Evolutionary conservation across 2,888 invertebrate species (phyloP).

Genomic region (Yponomeuta plumbellus): DNA sequence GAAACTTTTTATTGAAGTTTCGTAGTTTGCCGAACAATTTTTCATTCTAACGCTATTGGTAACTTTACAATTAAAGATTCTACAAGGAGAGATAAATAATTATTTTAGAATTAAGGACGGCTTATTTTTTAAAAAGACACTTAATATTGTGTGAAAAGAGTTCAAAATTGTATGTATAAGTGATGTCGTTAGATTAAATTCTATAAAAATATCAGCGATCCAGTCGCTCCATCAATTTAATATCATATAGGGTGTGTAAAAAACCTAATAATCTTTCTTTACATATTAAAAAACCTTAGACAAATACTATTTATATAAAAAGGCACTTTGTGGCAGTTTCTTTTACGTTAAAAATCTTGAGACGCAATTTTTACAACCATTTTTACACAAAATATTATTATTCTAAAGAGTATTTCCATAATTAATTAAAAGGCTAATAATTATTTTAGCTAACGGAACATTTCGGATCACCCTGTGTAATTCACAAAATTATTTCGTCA

Average conservation of each 20-base stretch:
- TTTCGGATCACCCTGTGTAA: neutral
- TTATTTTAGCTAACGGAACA: neutral
- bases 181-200: conserved; percentile 30
- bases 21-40: conserved; percentile 23
- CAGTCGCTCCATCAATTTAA: conserved; percentile 52
- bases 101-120: conserved; percentile 56
- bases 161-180: conserved; percentile 26
- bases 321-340: conserved; percentile 75
- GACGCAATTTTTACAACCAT: conserved; percentile 59
- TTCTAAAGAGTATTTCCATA: conserved; percentile 56
- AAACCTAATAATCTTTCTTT: conserved; percentile 20
- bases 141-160: conserved; percentile 11
- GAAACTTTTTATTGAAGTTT: conserved; percentile 26
- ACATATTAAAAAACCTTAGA: conserved; percentile 21
- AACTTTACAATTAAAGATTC: conserved; percentile 62
- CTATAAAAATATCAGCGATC: conserved; percentile 52
- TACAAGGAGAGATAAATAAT: conserved; percentile 65
- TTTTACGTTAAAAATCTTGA: conserved; percentile 43
- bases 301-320: conserved; percentile 43
- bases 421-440: conserved; percentile 18
- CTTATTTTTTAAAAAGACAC: conserved; percentile 43
- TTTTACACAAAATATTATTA: conserved; percentile 37
- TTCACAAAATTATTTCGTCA: neutral
- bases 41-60: conserved; percentile 61
- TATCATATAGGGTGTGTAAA: conserved; percentile 23